Evolutionary conservation across 2,797 vertebrate species (phyloP).

Genomic region (Cryptoblepharus egeriae): DNA sequence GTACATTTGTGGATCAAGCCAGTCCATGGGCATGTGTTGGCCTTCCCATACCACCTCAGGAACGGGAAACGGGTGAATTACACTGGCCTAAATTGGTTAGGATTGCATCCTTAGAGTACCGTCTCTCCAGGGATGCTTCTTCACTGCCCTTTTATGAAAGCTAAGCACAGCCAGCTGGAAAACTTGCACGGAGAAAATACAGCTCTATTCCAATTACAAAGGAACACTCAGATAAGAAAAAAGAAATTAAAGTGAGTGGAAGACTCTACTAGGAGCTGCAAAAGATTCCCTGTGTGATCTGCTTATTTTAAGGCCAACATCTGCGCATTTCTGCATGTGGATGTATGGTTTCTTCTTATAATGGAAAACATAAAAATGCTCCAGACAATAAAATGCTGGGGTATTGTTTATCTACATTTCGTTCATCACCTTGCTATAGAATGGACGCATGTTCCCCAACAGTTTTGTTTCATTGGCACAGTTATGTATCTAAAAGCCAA

Average conservation of each 20-base stretch:
- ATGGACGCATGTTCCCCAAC: too few species aligned
- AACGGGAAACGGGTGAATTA: too few species aligned
- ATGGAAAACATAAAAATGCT: slow-evolving; percentile 11
- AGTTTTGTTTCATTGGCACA: neutral
- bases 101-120: too few species aligned
- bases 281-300: slow-evolving; percentile 3
- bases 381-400: slow-evolving; percentile 20
- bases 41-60: too few species aligned
- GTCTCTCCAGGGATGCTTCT: neutral
- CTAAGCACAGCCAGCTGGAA: neutral
- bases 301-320: neutral
- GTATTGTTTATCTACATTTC: slow-evolving; percentile 47
- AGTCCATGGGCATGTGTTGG: too few species aligned
- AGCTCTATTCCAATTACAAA: neutral
- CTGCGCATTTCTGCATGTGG: neutral
- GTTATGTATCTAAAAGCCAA: neutral
- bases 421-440: slow-evolving; percentile 23
- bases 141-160: neutral
- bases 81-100: too few species aligned
- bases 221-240: slow-evolving; percentile 35
- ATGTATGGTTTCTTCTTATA: slow-evolving; percentile 8
- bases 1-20: too few species aligned
- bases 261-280: neutral
- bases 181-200: neutral
- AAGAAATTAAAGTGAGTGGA: neutral